Percentiles rank a stretch among this genome's conserved stretches.
Evolutionary conservation across 2,113 vertebrate species (phyloP).

Genomic region (Neomonachus schauinslandi): DNA sequence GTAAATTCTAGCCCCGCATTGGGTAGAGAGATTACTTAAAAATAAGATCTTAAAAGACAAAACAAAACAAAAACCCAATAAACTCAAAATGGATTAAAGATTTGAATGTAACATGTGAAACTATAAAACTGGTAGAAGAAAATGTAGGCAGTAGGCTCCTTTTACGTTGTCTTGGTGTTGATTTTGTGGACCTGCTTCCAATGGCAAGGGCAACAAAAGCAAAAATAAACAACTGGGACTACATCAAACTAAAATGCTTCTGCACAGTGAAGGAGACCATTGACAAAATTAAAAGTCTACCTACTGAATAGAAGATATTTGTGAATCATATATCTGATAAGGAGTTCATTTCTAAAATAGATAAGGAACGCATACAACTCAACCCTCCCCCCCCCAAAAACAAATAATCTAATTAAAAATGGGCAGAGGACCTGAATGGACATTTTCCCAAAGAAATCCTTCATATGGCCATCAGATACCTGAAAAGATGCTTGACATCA

Average conservation of each 20-base stretch:
- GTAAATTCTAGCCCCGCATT: too few relatives aligned
- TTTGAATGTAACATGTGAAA: not conserved
- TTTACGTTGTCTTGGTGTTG: not conserved
- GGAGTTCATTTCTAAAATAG: not conserved
- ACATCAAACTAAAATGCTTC: not conserved
- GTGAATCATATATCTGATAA: not conserved
- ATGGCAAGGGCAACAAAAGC: not conserved
- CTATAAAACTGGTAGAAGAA: not conserved
- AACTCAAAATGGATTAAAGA: not conserved
- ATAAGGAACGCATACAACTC: not conserved
- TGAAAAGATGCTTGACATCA: not conserved
- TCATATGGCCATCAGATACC: not conserved
- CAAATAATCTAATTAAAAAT: not conserved
- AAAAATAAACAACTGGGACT: not conserved
- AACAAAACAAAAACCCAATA: not conserved
- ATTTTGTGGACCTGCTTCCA: not conserved
- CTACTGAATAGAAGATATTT: not conserved
- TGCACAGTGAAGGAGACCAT: not conserved
- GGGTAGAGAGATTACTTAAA: too few relatives aligned
- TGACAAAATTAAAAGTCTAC: not conserved
- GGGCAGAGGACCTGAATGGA: not conserved
- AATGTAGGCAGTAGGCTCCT: not conserved
- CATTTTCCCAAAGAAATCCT: not conserved
- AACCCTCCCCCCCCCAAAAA: not conserved
- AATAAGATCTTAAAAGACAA: not conserved